Base-by-base conservation (phyloP, 1,140 invertebrate species). In the Caerostris extrusa region DNA sequence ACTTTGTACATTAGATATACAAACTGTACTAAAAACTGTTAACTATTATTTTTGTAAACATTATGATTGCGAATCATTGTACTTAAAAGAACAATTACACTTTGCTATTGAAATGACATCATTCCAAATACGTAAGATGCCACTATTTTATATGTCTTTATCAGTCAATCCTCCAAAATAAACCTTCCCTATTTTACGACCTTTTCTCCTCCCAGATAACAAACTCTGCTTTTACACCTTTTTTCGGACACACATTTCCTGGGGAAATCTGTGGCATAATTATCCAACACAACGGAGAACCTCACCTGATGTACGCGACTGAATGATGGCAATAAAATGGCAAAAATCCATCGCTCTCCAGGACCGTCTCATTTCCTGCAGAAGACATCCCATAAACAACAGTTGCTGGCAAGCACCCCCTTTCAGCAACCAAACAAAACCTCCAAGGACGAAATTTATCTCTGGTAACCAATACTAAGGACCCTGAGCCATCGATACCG, bases 391-490 rank as follows among this genome's bases (percentile, higher is more conserved):
- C 90, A 91, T 91, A 91, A 91, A 91, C 90, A 91, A 91, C 69
- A 82, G 71, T 69, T 53, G 50, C 57, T 17, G 55, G 57, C 82
- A 85, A 85, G 82, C 56, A 57, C 17, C 55, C 53, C 60, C 77
- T 91, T 82, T 60, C n/a, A 56, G 61, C 34, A 50, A 71, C 50
- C 55, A 91, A 91, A 91, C 77, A 82, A 91, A 91, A 71, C 55
- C 3, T 19, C 53, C 34, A 69, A 91, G 34, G 55, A 81, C 14
- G 34, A 91, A 91, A 91, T 91, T 91, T 91, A 91, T 91, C 90
- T 91, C n/a, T 91, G 69, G 71, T 91, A 85, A 85, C 90, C 77
- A 92, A 92, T 92, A 92, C 90, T 92, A 83, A 85, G 90, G 90
- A 60, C 56, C 69, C 55, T 12, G 82, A 57, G 90, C 64, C 81